Evolutionary conservation across 2,888 invertebrate species (phyloP).

Genomic region (Sarcophaga subvicina): DNA sequence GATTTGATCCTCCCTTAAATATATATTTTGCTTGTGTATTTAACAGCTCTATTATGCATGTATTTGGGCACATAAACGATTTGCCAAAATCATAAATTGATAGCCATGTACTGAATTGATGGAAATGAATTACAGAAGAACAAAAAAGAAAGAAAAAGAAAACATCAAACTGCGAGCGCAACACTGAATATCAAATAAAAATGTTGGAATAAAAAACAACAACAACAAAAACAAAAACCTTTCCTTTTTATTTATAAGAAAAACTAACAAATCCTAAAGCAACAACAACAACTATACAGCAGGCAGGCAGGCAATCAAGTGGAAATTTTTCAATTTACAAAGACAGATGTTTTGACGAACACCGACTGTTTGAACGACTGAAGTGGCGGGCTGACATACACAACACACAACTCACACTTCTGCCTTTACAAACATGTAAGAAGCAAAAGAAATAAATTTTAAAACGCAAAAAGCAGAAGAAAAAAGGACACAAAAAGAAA

Average conservation of each 20-base stretch:
- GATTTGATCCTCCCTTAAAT: background rate
- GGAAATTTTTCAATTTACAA: slow-evolving; percentile 57
- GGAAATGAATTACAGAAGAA: background rate
- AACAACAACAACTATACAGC: slow-evolving; percentile 28
- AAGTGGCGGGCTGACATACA: background rate
- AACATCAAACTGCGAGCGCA: background rate
- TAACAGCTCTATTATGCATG: slow-evolving; percentile 15
- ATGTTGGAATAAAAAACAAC: background rate
- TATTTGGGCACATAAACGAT: slow-evolving; percentile 4
- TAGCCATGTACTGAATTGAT: slow-evolving; percentile 14
- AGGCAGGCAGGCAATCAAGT: slow-evolving; percentile 29
- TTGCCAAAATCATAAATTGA: slow-evolving; percentile 49
- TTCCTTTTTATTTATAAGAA: background rate
- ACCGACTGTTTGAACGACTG: slow-evolving; percentile 18
- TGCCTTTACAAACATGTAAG: background rate
- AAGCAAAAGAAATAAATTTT: background rate
- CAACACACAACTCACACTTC: background rate
- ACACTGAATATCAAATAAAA: slow-evolving; percentile 42
- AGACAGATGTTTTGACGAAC: slow-evolving; percentile 56
- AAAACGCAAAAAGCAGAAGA: background rate
- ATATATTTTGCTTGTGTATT: background rate
- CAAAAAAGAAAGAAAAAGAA: background rate
- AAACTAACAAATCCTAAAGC: slow-evolving; percentile 47
- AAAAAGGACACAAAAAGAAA: background rate
- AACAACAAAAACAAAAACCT: background rate